Base-by-base conservation (phyloP, 2,113 vertebrate genomes). In the Catharus fuscescens region DNA sequence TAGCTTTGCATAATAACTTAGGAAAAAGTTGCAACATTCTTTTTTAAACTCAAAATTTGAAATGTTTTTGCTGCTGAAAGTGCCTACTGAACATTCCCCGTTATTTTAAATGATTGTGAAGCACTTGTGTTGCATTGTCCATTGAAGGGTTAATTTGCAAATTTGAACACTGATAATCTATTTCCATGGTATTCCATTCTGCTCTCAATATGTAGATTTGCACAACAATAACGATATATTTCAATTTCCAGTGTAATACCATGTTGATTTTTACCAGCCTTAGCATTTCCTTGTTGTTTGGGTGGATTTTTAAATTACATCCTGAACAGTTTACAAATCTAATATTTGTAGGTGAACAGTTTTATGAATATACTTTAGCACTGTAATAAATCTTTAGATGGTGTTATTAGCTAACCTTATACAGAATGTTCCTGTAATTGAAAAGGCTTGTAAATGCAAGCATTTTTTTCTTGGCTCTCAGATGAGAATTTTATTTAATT, bases 401-500 rank as follows among this genome's bases (percentile, higher is more conserved):
- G 18, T 17, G 25, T 78, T 83, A 61, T 86, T 69, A 88, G 34
- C 29, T 64, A 85, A 79, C 57, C 40, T 60, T 40, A 79, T 14
- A 79, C 34, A 31, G 57, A 90, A 60, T 45, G 56, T 59, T 79
- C 29, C 42, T 87, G 36, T 76, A 90, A 76, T 45, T 57, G 42
- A 92, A 94, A 91, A 76, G 10, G 14, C 31, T 95, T 90, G 85
- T 61, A 85, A 91, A 72, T 61, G 38, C 57, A 93, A 80, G 38
- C 6, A 76, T 76, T 80, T 95, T 70, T 45, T 83, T 44, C 45
- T 85, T 88, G 36, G 52, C 24, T 95, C 52, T 54, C 60, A 62
- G n/a, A 26, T 69, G 42, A 53, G 44, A 72, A 67, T 14, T n/a
- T 24, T 12, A 73, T 87, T 90, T 76, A 53, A 79, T 82, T 23